Conservation (phyloP, 2,888 invertebrate species). For the Silvanus unidentatus region DNA sequence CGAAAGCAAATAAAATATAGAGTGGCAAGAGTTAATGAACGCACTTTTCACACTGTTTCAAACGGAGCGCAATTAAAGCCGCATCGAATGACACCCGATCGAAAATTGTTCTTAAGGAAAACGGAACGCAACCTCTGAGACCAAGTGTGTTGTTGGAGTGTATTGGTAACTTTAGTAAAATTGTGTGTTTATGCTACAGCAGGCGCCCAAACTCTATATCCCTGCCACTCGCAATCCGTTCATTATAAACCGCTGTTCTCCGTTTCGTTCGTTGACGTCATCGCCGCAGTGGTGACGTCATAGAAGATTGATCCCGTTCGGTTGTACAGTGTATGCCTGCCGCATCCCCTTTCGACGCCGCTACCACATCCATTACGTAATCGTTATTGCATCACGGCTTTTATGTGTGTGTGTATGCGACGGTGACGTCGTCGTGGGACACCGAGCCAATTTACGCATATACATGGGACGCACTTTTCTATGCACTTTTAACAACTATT, state of each 20-base stretch:
- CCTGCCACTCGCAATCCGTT: constrained; percentile 43
- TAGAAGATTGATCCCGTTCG: constrained; percentile 35
- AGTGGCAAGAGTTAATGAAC: no score
- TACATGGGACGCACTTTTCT: no score
- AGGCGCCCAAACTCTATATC: constrained; percentile 40
- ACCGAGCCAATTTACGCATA: no score
- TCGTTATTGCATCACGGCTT: constrained; percentile 25
- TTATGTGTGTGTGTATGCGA: constrained; percentile 7
- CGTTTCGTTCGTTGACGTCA: constrained; percentile 36
- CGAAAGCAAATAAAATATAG: background rate
- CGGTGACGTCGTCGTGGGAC: no score
- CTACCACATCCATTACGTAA: constrained; percentile 22
- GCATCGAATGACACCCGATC: no score
- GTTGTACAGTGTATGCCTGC: constrained; percentile 27
- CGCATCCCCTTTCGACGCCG: constrained; percentile 11
- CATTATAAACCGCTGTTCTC: constrained; percentile 43
- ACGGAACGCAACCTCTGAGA: no score
- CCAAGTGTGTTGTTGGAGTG: background rate
- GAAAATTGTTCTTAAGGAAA: no score
- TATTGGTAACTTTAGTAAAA: background rate
- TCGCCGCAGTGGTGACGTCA: constrained; percentile 41
- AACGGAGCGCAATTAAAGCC: no score
- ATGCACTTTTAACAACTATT: no score
- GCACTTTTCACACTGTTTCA: no score
- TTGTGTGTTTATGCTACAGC: constrained; percentile 31